A percentile compares a stretch with the other conserved stretches of the same genome.
phyloP scores from a whole-genome alignment of 23 tunicate species.

The Trididemnum clinides region DNA sequence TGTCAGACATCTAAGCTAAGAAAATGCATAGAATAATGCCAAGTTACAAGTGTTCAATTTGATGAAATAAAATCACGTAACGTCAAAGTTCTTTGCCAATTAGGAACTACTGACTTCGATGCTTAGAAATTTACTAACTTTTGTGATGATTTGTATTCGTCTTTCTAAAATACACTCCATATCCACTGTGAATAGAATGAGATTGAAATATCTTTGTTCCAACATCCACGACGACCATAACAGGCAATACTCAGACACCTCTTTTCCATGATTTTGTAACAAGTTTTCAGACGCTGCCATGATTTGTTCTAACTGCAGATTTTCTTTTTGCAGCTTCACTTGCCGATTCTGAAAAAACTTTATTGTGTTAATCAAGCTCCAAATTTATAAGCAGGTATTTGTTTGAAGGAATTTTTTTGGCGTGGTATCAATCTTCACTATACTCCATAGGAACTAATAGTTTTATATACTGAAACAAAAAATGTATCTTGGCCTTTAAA shows the following conservation, averaged over 20 bases:
- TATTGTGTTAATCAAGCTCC: too few relatives aligned
- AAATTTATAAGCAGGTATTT: too few relatives aligned
- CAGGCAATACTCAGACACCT: conserved; percentile 8
- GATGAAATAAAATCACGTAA: too few relatives aligned
- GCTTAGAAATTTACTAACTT: conserved; percentile 2
- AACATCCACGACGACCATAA: conserved; percentile 21
- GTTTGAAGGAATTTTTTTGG: too few relatives aligned
- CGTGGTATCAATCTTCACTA: too few relatives aligned
- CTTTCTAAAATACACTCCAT: conserved; percentile 35
- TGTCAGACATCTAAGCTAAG: too few relatives aligned
- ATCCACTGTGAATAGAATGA: neutral
- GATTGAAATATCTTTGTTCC: conserved; percentile 17
- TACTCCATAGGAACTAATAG: too few relatives aligned
- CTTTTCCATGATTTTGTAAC: neutral
- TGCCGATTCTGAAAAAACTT: neutral
- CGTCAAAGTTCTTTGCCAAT: too few relatives aligned
- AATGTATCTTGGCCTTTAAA: too few relatives aligned
- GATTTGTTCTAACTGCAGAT: neutral
- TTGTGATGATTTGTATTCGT: neutral
- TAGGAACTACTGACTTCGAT: too few relatives aligned
- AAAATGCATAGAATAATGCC: too few relatives aligned
- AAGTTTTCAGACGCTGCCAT: neutral
- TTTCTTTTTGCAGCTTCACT: neutral
- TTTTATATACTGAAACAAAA: neutral
- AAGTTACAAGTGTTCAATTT: too few relatives aligned